phyloP scores from a whole-genome alignment of 2,113 vertebrate species.

The Callipepla squamata region DNA sequence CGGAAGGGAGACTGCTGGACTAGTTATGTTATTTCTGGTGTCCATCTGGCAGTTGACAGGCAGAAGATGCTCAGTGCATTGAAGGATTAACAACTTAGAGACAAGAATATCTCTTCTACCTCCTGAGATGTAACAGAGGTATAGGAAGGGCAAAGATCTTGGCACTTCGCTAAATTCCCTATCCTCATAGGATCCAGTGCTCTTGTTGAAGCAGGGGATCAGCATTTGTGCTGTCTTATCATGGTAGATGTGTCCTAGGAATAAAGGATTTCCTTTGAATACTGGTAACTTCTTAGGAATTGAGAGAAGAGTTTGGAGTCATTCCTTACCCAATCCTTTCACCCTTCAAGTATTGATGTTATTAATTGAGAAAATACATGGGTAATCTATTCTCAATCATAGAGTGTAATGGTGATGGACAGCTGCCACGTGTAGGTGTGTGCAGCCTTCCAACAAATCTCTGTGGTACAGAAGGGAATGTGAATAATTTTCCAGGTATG shows the following conservation, averaged over 20 bases:
- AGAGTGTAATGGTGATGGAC: accelerated
- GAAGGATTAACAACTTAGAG: neutral
- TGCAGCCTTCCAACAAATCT: accelerated
- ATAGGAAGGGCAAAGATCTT: neutral
- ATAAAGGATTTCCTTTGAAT: neutral
- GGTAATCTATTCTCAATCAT: neutral
- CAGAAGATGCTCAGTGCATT: neutral
- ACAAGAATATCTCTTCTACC: no score
- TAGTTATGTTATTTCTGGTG: neutral
- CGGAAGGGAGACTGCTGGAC: neutral
- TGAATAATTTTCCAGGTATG: neutral
- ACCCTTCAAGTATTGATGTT: neutral
- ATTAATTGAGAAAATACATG: neutral
- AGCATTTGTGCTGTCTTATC: accelerated
- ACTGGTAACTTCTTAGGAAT: neutral
- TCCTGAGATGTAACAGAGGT: neutral
- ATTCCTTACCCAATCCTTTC: neutral
- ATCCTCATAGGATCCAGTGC: neutral
- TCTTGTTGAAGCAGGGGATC: neutral
- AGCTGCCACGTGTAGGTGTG: neutral
- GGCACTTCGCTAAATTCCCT: neutral
- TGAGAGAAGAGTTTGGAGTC: accelerated
- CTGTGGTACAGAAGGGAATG: neutral
- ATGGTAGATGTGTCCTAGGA: accelerated
- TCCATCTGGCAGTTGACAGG: neutral